Evolutionary conservation across 1,140 invertebrate genomes (phyloP).

Genomic region (Aphelinus atriplicis): DNA sequence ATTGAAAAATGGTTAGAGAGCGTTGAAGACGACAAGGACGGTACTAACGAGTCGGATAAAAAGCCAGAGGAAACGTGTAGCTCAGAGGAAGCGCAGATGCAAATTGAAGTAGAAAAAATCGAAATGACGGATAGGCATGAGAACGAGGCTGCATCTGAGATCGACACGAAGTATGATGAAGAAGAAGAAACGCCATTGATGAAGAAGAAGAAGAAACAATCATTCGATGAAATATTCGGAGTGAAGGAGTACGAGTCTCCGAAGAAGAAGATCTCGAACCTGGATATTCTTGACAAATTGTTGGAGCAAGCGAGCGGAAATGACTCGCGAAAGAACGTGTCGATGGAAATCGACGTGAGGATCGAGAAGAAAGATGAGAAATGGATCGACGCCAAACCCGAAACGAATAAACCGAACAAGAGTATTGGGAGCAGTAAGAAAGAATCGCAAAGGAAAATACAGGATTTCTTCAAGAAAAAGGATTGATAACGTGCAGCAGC

Average conservation of each 20-base stretch:
- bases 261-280: constrained; percentile 27
- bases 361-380: constrained; percentile 25
- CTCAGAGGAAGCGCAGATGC: constrained; percentile 20
- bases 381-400: constrained; percentile 1
- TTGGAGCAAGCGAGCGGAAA: constrained; percentile 20
- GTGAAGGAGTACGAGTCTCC: constrained; percentile 8
- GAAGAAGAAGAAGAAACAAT: constrained; percentile 35
- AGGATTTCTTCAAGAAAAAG: constrained; percentile 50
- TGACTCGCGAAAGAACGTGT: constrained; percentile 24
- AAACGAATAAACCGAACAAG: constrained; percentile 14
- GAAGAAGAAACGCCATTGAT: not conserved
- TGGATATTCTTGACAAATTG: constrained; percentile 36
- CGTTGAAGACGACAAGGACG: constrained; percentile 43
- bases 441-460: constrained; percentile 49
- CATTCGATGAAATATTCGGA: constrained; percentile 30
- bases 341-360: constrained; percentile 17
- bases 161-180: not conserved
- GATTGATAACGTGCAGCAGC: not conserved
- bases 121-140: constrained; percentile 5
- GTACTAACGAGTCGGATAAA: constrained; percentile 9
- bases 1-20: constrained; percentile 50
- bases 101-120: constrained; percentile 5
- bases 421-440: constrained; percentile 37
- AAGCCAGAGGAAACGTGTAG: constrained; percentile 15
- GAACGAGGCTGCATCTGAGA: not conserved